These are phyloP conservation scores for Drosophila sp. DNA, from an alignment of 1,140 invertebrate genomes.

Conservation along the genomic window DNA sequence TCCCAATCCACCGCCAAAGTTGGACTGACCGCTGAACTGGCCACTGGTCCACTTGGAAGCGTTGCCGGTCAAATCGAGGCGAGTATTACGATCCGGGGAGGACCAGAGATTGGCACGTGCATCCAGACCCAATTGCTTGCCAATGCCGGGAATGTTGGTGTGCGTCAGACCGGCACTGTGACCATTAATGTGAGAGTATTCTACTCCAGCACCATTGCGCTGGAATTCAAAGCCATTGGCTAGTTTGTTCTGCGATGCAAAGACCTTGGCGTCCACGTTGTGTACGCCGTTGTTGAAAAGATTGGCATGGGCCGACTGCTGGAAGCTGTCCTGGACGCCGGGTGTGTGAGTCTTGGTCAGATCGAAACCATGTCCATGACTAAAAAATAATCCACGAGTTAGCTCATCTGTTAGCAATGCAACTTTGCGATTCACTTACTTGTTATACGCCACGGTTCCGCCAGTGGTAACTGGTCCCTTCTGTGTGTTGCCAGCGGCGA, in stretches of 20 bases:
- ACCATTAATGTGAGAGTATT: constrained; percentile 71
- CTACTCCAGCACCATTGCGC: constrained; percentile 71
- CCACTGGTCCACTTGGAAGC: constrained; percentile 75
- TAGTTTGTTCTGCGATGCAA: constrained; percentile 72
- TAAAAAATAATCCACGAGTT: constrained; percentile 1
- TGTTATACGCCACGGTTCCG: constrained; percentile 73
- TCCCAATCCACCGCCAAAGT: constrained; percentile 68
- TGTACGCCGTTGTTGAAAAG: constrained; percentile 66
- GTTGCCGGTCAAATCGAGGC: constrained; percentile 63
- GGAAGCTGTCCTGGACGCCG: constrained; percentile 69
- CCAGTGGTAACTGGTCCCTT: constrained; percentile 67
- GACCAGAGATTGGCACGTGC: constrained; percentile 73
- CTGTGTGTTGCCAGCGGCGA: constrained; percentile 75
- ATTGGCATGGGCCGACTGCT: constrained; percentile 71
- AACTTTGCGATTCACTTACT: constrained; percentile 49
- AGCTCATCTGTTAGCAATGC: background rate
- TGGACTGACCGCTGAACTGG: constrained; percentile 56
- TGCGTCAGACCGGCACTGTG: constrained; percentile 73
- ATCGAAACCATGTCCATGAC: constrained; percentile 70
- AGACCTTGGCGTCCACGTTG: constrained; percentile 73
- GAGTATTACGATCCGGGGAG: constrained; percentile 73
- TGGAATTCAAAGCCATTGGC: constrained; percentile 76
- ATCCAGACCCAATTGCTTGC: constrained; percentile 67
- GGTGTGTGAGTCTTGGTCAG: constrained; percentile 72
- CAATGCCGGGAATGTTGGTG: constrained; percentile 75